Percentiles rank a stretch among this genome's conserved stretches.
Evolutionary conservation across 2,888 invertebrate species (phyloP).

Genomic region (Bedellia somnulentella): DNA sequence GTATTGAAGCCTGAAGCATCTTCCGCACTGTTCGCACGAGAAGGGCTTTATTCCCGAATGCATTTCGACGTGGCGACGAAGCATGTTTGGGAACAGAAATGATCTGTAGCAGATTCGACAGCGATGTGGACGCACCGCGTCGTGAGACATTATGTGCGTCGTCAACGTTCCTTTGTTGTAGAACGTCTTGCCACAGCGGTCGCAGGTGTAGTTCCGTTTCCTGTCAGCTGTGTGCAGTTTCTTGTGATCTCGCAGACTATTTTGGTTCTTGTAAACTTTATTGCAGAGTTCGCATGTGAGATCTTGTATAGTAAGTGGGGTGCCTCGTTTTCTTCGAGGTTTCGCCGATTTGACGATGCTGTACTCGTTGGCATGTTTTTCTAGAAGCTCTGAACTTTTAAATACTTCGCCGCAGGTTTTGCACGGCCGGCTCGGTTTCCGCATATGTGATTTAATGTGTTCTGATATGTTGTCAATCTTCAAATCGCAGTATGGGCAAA

Average conservation of each 20-base stretch:
- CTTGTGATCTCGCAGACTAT: constrained; percentile 52
- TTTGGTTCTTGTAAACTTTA: constrained; percentile 35
- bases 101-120: constrained; percentile 46
- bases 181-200: constrained; percentile 46
- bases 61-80: constrained; percentile 43
- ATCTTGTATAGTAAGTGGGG: constrained; percentile 36
- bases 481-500: constrained; percentile 14
- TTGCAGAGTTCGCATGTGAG: constrained; percentile 37
- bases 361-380: constrained; percentile 26
- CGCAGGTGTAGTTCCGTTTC: constrained; percentile 41
- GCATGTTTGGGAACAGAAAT: constrained; percentile 42
- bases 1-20: constrained; percentile 64
- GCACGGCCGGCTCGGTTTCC: constrained; percentile 23
- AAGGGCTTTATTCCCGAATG: constrained; percentile 43
- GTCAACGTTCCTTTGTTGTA: constrained; percentile 45
- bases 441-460: constrained; percentile 26
- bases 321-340: constrained; percentile 30
- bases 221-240: constrained; percentile 58
- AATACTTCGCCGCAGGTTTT: constrained; percentile 34
- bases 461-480: constrained; percentile 5
- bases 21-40: constrained; percentile 43
- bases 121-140: constrained; percentile 35
- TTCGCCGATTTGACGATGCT: constrained; percentile 24
- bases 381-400: constrained; percentile 25
- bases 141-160: constrained; percentile 44